phyloP scores from a whole-genome alignment of 2,888 invertebrate species.

The Clanis bilineata region DNA sequence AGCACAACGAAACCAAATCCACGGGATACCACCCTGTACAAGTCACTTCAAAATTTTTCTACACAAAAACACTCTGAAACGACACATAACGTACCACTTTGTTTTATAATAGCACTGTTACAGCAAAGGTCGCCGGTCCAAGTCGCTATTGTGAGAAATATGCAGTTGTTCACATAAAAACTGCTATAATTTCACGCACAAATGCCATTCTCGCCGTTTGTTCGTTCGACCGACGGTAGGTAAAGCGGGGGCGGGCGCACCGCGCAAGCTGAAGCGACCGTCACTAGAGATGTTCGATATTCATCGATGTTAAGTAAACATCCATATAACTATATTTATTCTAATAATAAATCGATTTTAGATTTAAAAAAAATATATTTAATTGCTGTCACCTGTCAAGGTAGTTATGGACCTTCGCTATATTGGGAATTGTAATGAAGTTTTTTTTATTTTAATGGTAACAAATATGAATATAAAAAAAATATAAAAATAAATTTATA shows the following conservation, averaged over 20 bases:
- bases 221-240: slow-evolving; percentile 43
- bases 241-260: slow-evolving; percentile 26
- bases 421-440: too few species aligned
- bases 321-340: too few species aligned
- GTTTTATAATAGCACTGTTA: slow-evolving; percentile 45
- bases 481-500: too few species aligned
- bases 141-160: slow-evolving; percentile 59
- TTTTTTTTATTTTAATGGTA: too few species aligned
- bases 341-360: too few species aligned
- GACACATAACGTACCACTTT: slow-evolving; percentile 55
- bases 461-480: too few species aligned
- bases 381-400: too few species aligned
- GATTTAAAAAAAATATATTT: too few species aligned
- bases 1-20: slow-evolving; percentile 64
- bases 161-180: slow-evolving; percentile 73
- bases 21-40: slow-evolving; percentile 68
- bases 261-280: too few species aligned
- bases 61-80: slow-evolving; percentile 56
- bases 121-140: slow-evolving; percentile 47
- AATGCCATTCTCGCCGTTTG: slow-evolving; percentile 67
- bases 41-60: slow-evolving; percentile 61
- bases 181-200: slow-evolving; percentile 70
- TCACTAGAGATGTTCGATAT: slow-evolving; percentile 34
- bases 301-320: not conserved
- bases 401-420: too few species aligned